A percentile compares a stretch with the other conserved stretches of the same genome.
Conservation (phyloP, 2,797 vertebrate genomes). For the Cossypha polioptera region DNA sequence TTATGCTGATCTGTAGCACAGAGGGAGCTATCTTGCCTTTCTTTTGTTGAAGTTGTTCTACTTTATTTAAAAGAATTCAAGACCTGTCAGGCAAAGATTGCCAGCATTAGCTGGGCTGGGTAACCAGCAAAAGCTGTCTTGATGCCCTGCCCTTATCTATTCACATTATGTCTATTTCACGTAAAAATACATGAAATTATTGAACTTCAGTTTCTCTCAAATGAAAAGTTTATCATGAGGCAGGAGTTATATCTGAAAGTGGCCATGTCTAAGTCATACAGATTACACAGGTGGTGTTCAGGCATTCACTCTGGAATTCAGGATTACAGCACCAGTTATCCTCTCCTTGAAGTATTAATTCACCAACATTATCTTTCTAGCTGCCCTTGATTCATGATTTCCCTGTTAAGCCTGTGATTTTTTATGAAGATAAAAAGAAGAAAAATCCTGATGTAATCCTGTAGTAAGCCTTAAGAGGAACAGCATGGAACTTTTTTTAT, state of each 20-base stretch:
- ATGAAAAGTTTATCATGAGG: not conserved
- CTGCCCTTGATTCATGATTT: not conserved
- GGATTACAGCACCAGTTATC: not conserved
- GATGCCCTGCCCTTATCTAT: not conserved
- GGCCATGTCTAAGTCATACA: rapidly evolving
- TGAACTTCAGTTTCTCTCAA: not conserved
- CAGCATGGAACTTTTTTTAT: not conserved
- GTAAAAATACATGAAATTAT: not conserved
- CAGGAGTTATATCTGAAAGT: not conserved
- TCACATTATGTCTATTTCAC: not conserved
- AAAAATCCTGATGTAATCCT: not conserved
- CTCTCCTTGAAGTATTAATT: not conserved
- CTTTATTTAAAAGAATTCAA: not conserved
- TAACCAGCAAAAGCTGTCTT: not conserved
- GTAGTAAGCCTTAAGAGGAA: not conserved
- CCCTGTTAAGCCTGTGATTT: not conserved
- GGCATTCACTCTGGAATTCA: not conserved
- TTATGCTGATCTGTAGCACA: not conserved
- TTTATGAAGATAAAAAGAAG: not conserved
- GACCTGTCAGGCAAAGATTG: not conserved
- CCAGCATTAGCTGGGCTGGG: not conserved
- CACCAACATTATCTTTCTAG: not conserved
- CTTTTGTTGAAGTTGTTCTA: not conserved
- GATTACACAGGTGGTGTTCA: not conserved
- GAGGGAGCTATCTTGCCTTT: not conserved